These are phyloP conservation scores for Parascotia fuliginaria DNA, from an alignment of 2,888 invertebrate species.

Conservation along the genomic window DNA sequence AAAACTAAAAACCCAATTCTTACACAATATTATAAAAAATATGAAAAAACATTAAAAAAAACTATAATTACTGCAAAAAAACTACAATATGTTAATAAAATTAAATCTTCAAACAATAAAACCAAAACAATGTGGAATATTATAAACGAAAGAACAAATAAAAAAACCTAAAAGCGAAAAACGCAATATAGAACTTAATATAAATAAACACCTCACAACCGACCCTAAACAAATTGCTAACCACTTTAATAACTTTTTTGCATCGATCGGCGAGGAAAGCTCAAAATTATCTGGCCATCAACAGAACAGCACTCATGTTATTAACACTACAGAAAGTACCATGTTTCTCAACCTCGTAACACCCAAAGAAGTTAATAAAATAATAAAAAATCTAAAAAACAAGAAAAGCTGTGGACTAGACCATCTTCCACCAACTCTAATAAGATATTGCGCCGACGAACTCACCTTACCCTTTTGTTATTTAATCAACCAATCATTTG, in stretches of 20 bases:
- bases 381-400: slow-evolving; percentile 8
- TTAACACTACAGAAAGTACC: too few species aligned
- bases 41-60: slow-evolving; percentile 5
- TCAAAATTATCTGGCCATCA: too few species aligned
- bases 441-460: slow-evolving; percentile 5
- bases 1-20: not conserved
- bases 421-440: not conserved
- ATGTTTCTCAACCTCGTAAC: too few species aligned
- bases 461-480: not conserved
- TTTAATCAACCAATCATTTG: slow-evolving; percentile 16
- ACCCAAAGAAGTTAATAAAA: slow-evolving; percentile 1
- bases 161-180: not conserved
- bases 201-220: not conserved
- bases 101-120: slow-evolving; percentile 7
- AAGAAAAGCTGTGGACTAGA: slow-evolving; percentile 5
- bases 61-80: not conserved
- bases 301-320: too few species aligned
- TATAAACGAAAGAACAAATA: slow-evolving; percentile 8
- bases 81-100: slow-evolving; percentile 7
- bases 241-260: not conserved
- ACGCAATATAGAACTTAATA: not conserved
- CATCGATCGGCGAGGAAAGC: not conserved
- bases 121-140: slow-evolving; percentile 8
- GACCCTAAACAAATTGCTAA: slow-evolving; percentile 3
- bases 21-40: slow-evolving; percentile 3